phyloP scores from a whole-genome alignment of 2,113 vertebrate species.

The Copsychus sechellarum region DNA sequence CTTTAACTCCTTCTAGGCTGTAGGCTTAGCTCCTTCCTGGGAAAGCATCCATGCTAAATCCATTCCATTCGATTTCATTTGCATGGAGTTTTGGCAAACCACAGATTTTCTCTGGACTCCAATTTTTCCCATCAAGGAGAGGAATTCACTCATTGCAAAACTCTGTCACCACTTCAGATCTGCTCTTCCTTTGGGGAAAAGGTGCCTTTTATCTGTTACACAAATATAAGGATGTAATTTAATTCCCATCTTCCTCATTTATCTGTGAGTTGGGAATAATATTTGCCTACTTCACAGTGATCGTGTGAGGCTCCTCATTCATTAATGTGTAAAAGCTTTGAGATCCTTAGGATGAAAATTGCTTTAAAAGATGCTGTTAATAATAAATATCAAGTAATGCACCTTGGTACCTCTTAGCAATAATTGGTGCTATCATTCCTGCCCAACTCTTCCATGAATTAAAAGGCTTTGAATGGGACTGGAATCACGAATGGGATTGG shows the following conservation, averaged over 20 bases:
- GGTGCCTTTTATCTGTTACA: background rate
- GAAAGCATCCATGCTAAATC: background rate
- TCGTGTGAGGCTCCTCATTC: slow-evolving; percentile 16
- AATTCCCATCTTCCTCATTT: slow-evolving; percentile 11
- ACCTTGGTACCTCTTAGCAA: slow-evolving; percentile 52
- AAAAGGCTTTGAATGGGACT: slow-evolving; percentile 47
- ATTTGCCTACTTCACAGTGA: slow-evolving; percentile 21
- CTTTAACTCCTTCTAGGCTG: slow-evolving; percentile 14
- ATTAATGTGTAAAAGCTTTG: slow-evolving; percentile 39
- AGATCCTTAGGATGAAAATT: slow-evolving; percentile 38
- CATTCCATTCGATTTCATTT: background rate
- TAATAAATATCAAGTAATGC: slow-evolving; percentile 56
- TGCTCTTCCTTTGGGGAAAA: background rate
- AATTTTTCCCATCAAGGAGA: background rate
- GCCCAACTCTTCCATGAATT: slow-evolving; percentile 39
- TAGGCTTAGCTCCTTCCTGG: background rate
- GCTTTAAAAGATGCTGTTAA: slow-evolving; percentile 52
- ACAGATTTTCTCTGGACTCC: background rate
- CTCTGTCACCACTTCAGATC: background rate
- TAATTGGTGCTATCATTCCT: slow-evolving; percentile 39
- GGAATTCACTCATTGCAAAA: background rate
- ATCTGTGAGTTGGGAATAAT: slow-evolving; percentile 1
- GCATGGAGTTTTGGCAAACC: background rate
- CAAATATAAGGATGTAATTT: background rate
- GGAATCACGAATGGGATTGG: slow-evolving; percentile 1